Base-by-base conservation (phyloP, 2,113 vertebrate genomes). In the Piprites chloris region DNA sequence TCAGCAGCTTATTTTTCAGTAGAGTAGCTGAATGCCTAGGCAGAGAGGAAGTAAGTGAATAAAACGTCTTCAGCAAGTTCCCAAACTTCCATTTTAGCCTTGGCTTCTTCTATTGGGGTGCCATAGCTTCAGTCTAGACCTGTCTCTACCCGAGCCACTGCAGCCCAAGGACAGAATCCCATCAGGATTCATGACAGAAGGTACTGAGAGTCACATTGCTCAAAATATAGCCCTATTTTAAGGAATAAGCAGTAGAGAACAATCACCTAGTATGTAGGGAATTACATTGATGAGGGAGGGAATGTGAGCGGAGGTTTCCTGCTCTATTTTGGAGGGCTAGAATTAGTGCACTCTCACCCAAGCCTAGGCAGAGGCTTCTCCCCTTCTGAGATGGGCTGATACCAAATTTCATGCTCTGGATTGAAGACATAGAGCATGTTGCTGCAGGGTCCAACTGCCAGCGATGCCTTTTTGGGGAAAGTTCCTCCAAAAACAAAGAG, bases 371-470 rank as follows among this genome's bases (percentile, higher is more conserved):
- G 94, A 86, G 99, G 99, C 87, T 95, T 98, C 68, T 98, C 97
- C n/a, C 99, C 99, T 92, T 99, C 99, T 73, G 98, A 98, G 55
- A 99, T 99, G 63, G 99, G 99, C 92, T 99, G 98, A 94, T 99
- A 99, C 99, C 99, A 99, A 80, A 99, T 98, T 94, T 98, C 98
- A 97, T 98, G 98, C 81, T 99, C 98, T 20, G 98, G 98, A 96
- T 98, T 99, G 86, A 99, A 99, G 96, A 99, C 97, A 91, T 98
- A 99, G 37, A 99, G 97, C 14, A 97, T 42, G 39, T 99, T 99
- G 88, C 98, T 99, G 97, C 98, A 98, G 55, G 85, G 79, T 66
- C 97, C 98, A 55, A 88, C 96, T 71, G 91, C 95, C 65, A 97
- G 90, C 0, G 97, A 95, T 27, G 93, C 23, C 22, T 84, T 93